Conservation (phyloP, 2,113 vertebrate species). For the Oriolus oriolus region DNA sequence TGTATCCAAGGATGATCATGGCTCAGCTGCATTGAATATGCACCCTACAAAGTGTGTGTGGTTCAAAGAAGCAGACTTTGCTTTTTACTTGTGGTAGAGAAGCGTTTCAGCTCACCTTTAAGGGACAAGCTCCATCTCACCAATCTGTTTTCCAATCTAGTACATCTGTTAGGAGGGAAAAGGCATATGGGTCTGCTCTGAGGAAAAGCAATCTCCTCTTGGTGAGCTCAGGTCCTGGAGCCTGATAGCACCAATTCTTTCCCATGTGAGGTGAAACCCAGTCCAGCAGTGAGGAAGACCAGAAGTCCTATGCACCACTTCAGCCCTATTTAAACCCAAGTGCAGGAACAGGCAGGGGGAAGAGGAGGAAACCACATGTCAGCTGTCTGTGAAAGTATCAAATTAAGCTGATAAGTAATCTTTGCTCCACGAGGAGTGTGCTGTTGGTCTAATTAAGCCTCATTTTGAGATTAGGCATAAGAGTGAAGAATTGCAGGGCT, state of each 20-base stretch:
- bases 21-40: background rate
- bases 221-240: background rate
- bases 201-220: background rate
- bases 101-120: background rate
- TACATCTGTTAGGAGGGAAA: background rate
- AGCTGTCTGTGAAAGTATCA: background rate
- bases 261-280: background rate
- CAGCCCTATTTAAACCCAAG: background rate
- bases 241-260: background rate
- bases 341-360: background rate
- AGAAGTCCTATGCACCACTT: background rate
- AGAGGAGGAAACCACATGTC: constrained; percentile 2
- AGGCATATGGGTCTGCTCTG: background rate
- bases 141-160: background rate
- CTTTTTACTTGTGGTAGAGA: background rate
- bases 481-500: background rate
- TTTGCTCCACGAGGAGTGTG: background rate
- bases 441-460: constrained; percentile 8
- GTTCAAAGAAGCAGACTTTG: background rate
- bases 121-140: background rate
- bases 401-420: constrained; percentile 5
- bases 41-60: background rate
- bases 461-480: background rate
- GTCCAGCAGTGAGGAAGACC: background rate
- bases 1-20: background rate